Conservation (phyloP, 1,140 invertebrate species). For the Copidosoma floridanum region DNA sequence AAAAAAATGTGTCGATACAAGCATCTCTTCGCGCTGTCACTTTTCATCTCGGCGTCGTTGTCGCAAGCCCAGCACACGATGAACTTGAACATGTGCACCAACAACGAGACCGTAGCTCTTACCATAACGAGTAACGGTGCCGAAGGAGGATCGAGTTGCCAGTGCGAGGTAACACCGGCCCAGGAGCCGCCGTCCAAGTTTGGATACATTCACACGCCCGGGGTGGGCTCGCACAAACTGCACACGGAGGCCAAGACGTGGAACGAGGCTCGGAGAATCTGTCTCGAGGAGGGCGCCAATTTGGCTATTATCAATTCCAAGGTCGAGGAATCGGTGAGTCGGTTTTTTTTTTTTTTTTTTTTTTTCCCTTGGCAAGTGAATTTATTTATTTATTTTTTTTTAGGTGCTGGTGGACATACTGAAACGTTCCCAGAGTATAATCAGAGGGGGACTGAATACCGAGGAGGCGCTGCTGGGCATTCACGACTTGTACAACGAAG, state of each 20-base stretch:
- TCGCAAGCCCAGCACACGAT: not conserved
- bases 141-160: not conserved
- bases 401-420: constrained; percentile 1
- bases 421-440: not conserved
- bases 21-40: too few species aligned
- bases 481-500: constrained; percentile 49
- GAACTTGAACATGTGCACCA: not conserved
- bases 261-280: constrained; percentile 47
- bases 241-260: constrained; percentile 41
- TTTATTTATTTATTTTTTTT: too few species aligned
- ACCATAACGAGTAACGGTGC: not conserved
- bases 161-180: not conserved
- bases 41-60: too few species aligned
- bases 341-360: too few species aligned
- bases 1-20: too few species aligned
- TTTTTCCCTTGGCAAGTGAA: too few species aligned
- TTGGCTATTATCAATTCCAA: constrained; percentile 41
- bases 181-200: not conserved
- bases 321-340: constrained; percentile 40
- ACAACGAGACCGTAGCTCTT: not conserved
- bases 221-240: constrained; percentile 45
- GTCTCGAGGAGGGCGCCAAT: constrained; percentile 40
- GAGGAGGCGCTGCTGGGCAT: constrained; percentile 41
- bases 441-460: not conserved
- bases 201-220: constrained; percentile 41